Evolutionary conservation across 1,140 invertebrate genomes (phyloP).

Genomic region (Linepithema humile): DNA sequence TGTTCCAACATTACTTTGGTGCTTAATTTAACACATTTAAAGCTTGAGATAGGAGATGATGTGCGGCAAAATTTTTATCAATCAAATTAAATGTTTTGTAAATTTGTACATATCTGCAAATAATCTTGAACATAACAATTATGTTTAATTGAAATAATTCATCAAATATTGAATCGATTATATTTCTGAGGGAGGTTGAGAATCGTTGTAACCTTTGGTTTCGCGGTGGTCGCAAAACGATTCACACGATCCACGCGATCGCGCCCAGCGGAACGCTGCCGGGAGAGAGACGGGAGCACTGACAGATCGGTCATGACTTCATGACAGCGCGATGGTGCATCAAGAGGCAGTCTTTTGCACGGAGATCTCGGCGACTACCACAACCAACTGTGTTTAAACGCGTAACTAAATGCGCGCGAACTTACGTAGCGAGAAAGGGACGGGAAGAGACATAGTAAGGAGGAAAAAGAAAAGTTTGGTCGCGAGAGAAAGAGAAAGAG

Average conservation of each 20-base stretch:
- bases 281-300: conserved; percentile 26
- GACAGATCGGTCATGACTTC: conserved; percentile 58
- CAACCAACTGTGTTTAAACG: conserved; percentile 40
- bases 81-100: background rate
- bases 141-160: background rate
- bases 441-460: background rate
- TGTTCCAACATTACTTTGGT: background rate
- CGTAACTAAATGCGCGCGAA: conserved; percentile 55
- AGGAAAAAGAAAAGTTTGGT: conserved; percentile 20
- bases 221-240: conserved; percentile 38
- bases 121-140: background rate
- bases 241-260: conserved; percentile 27
- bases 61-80: background rate
- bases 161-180: too few species aligned
- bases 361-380: conserved; percentile 34
- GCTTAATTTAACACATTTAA: background rate
- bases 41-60: background rate
- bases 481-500: conserved; percentile 28
- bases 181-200: conserved; percentile 23
- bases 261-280: conserved; percentile 17
- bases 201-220: conserved; percentile 5
- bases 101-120: background rate
- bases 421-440: conserved; percentile 28
- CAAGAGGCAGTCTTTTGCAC: conserved; percentile 29
- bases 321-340: conserved; percentile 49